Base-by-base conservation (phyloP, 2,888 invertebrate species). In the Folsomia manolachei region DNA sequence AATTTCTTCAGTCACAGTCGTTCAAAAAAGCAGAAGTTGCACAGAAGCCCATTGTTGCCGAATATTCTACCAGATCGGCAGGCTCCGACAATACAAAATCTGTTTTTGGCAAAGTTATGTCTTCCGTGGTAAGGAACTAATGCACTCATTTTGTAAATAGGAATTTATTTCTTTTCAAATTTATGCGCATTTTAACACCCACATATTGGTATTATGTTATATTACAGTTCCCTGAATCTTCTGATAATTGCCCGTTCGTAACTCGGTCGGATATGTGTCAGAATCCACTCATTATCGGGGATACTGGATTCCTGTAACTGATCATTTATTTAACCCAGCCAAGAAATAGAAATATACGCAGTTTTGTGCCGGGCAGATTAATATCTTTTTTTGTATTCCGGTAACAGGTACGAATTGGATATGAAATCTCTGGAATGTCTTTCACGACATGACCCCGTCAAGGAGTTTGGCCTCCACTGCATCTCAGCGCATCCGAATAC, bases 71-170 rank as follows among this genome's bases (percentile, higher is more conserved):
- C 0, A 66, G 70, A 51, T 24, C 67, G 24, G 83, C 84, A 0
- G 83, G 82, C 72, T 83, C 86, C 0, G 87, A 87, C 80, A 85
- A 86, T 0, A 84, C 85, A 79, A 86, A 86, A 81, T 84, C 82
- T 71, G 82, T 86, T 25, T 85, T 87, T 78, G 82, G 84, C 53
- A 79, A 82, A 70, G 79, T 83, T 65, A 75, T 83, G 19, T 81
- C 78, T 11, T 70, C 73, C 23, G 52, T 79, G 74, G 79, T 79
- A 75, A 69, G 78, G 68, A 27, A 56, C n/a, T 26, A 39, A n/a
- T n/a, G n/a, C n/a, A n/a, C n/a, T n/a, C n/a, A n/a, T n/a, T n/a
- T n/a, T n/a, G n/a, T n/a, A n/a, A n/a, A n/a, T n/a, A n/a, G n/a
- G n/a, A n/a, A n/a, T n/a, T n/a, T n/a, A n/a, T n/a, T n/a, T n/a